Evolutionary conservation across 2,888 invertebrate genomes (phyloP), one percentile per base, ranked within the genome.

Genomic region (Callimorpha dominula): DNA sequence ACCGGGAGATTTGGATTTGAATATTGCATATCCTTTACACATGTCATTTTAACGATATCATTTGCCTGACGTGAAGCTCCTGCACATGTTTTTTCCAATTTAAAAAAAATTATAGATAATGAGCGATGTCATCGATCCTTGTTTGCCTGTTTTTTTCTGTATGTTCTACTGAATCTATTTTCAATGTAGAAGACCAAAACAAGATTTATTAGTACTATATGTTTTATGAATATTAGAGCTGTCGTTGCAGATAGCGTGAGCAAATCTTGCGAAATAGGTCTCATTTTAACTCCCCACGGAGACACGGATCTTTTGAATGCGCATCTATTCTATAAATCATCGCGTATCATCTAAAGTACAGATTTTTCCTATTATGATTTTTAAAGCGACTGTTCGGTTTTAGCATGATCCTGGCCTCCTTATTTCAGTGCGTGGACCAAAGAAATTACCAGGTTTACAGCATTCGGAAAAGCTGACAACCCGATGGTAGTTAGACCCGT

Each of bases 361-460:
- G 31, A 31, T 31, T 31, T 79, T 80, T 84, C 80, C 78, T 72
- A 70, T 77, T 80, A 76, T 70, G 76, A 81, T 80, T 83, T 79
- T 81, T 84, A 86, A 88, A 80, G 78, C 79, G 75, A 75, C 81
- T 81, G 85, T 81, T 79, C 76, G 77, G 78, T 82, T 85, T 82
- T 85, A 80, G 77, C 80, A 73, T 72, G 72, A 65, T 77, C 78
- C 74, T 74, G 71, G 15, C 49, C 57, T 12, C 20, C 20, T 57
- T 54, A 8, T 52, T 52, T 52, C n/a, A 52, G 17, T 17, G 52
- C 31, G 31, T n/a, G 52, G 0, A 9, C n/a, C n/a, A n/a, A 54
- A 9, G n/a, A 17, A n/a, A 9, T 2, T 54, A n/a, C n/a, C 54
- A n/a, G 11, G 3, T 8, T 4, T 31, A 54, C 3, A 9, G 11